Evolutionary conservation across 2,888 invertebrate genomes (phyloP), one percentile per base, ranked within the genome.

Genomic region (Meteorus colon): DNA sequence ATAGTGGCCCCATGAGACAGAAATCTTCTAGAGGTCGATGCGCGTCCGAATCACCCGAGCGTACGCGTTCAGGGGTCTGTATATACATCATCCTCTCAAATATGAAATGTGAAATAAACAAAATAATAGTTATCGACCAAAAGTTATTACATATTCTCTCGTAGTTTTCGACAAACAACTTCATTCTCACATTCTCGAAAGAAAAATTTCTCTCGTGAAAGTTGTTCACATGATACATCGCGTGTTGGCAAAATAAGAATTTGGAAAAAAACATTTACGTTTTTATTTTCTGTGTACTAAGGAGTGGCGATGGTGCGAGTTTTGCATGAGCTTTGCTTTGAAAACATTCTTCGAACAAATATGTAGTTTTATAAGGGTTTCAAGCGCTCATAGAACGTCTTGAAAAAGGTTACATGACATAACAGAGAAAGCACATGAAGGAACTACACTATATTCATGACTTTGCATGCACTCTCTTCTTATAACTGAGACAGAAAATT

Each of bases 1-100:
- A 41, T 45, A n/a, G 29, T 67, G 48, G 41, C 67, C 48, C 45
- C 31, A 55, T 71, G 60, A 71, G 71, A 71, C 71, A 71, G 71
- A 60, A 24, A 62, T 60, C 71, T 71, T 60, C 67, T n/a, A 65
- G 69, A 72, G 69, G 75, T 79, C 79, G 76, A 74, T 74, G 78
- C 78, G 79, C 77, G 77, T 74, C 72, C 74, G 72, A 80, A 71
- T 79, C 77, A 71, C 62, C 74, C 75, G 68, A 79, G 80, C 81
- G 81, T 80, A 80, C 83, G 82, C 81, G 65, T 65, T 65, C 41
- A 41, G 19, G 37, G 65, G 19, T 65, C 65, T 65, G 2, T n/a
- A 16, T 37, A 16, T n/a, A 10, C 16, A 19, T 16, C 10, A 24
- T 10, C 19, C 4, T 55, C 19, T 19, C 63, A 31, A 31, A 4